Base-by-base conservation (phyloP, 2,888 invertebrate species). In the Amaurobius ferox region DNA sequence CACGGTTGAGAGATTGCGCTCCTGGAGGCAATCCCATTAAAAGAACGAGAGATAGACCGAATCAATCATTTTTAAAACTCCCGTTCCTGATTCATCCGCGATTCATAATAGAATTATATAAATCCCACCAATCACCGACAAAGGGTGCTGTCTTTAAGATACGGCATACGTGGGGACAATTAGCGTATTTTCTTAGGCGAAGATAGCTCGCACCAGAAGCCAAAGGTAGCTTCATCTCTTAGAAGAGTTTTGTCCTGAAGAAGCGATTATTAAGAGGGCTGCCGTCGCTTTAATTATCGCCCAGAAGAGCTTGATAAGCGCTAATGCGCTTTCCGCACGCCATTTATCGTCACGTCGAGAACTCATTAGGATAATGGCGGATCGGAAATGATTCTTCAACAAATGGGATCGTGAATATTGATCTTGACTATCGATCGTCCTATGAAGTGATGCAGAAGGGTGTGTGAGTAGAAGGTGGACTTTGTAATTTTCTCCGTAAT, bases 341-440 rank as follows among this genome's bases (percentile, higher is more conserved):
- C 55, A 55, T 55, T n/a, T 23, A 16, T 55, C 23, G 55, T 55
- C 55, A 55, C 55, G 55, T 55, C 55, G 55, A 19, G 16, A 64
- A 29, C 64, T 64, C 64, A 64, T 64, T 64, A 30, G 64, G 30
- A 28, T 64, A 64, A 64, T 64, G 64, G 64, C 61, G 11, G 28
- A 16, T n/a, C 16, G 44, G 5, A 55, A 23, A 55, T 55, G 19
- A 55, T 23, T 3, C 55, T 55, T 55, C 55, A 55, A 23, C 19
- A 55, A 55, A 55, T 23, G 55, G 55, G 16, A 55, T 23, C 55
- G 19, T 5, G 19, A 3, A n/a, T 23, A 55, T 55, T 23, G 55
- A 55, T 55, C 55, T n/a, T 1, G 55, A 1, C 6, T 23, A 55
- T 55, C 55, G 23, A 55, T 55, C 35, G 35, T n/a, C n/a, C n/a